Conservation (phyloP, 2,797 vertebrate genomes). For the Helostoma temminkii region DNA sequence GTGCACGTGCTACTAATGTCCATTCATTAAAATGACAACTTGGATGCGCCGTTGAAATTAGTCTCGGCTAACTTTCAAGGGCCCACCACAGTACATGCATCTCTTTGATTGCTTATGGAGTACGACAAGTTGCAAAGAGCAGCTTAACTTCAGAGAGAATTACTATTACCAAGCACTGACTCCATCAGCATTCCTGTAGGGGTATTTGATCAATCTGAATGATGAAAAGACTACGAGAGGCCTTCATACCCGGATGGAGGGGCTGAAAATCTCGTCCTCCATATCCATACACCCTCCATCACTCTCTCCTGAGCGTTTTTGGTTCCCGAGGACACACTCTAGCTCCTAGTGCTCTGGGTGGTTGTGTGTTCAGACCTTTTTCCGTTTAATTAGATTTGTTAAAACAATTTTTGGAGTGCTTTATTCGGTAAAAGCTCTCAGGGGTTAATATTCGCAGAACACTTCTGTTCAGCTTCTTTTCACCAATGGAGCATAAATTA, state of each 20-base stretch:
- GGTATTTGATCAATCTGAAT: constrained; percentile 82
- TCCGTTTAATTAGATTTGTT: constrained; percentile 92
- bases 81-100: constrained; percentile 67
- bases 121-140: constrained; percentile 74
- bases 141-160: constrained; percentile 83
- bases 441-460: constrained; percentile 99
- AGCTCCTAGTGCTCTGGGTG: constrained; percentile 83
- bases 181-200: constrained; percentile 83
- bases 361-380: constrained; percentile 87
- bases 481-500: constrained; percentile 99
- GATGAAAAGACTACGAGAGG: constrained; percentile 81
- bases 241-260: constrained; percentile 80
- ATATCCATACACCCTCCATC: constrained; percentile 73
- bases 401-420: constrained; percentile 91
- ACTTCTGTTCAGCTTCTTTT: constrained; percentile 99
- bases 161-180: constrained; percentile 72
- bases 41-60: constrained; percentile 53
- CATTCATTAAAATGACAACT: constrained; percentile 62
- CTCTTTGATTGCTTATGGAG: constrained; percentile 77
- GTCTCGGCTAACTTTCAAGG: constrained; percentile 72
- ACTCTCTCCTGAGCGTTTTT: constrained; percentile 77
- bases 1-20: constrained; percentile 15
- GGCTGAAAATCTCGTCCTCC: constrained; percentile 79
- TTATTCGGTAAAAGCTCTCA: constrained; percentile 92
- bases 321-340: constrained; percentile 83